Base-by-base conservation (phyloP, 2,797 vertebrate genomes). In the Oreochromis mossambicus region DNA sequence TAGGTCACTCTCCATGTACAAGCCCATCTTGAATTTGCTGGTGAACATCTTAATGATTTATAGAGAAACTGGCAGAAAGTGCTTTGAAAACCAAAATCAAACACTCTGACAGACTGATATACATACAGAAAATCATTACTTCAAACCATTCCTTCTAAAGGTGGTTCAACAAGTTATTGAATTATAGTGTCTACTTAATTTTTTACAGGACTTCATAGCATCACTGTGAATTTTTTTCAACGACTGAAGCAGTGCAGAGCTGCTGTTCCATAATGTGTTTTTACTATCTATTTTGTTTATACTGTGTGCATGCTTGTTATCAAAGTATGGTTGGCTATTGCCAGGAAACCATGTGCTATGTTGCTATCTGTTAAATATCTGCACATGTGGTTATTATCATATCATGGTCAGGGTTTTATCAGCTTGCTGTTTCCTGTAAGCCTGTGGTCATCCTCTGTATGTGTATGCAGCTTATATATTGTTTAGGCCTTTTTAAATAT, bases 171-270 rank as follows among this genome's bases (percentile, higher is more conserved):
- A 52, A 52, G 50, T 52, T 52, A 3, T 0, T 52, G n/a, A 52
- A 2, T 52, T 52, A 0, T 11, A 52, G 50, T 6, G 50, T 52
- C 50, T 11, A 51, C 50, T 51, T 0, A 21, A 21, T 4, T 52
- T 52, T 52, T 52, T 52, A 52, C 50, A n/a, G 48, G 48, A 10
- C 48, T n/a, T 50, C 17, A n/a, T 50, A 50, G 3, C 48, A 50
- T 3, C 50, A 5, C 50, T 52, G 9, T 52, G 5, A 52, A 5
- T 51, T 51, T 26, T 26, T 6, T 6, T 52, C 11, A 21, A 21
- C n/a, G 5, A 52, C 50, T 52, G 50, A 52, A 21, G n/a, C 6
- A 52, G 3, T 52, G n/a, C 50, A 52, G n/a, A 52, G 1, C 0
- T 52, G 5, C 6, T 21, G 50, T 52, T 52, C n/a, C n/a, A 52